Evolutionary conservation across 2,113 vertebrate genomes (phyloP).

Genomic region (Malurus cyaneus): DNA sequence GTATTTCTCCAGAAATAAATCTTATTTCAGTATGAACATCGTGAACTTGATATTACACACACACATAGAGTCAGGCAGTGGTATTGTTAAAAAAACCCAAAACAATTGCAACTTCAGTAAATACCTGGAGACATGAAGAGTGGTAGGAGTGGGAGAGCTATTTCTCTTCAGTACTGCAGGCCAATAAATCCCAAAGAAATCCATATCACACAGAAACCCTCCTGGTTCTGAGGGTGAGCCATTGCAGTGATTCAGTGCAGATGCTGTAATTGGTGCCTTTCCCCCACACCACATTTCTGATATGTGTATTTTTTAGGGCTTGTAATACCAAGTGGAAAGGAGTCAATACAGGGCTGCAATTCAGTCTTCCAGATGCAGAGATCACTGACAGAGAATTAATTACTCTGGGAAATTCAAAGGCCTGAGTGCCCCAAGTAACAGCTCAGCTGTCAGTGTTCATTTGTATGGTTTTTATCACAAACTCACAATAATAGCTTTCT

Average conservation of each 20-base stretch:
- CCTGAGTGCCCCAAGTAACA: not conserved
- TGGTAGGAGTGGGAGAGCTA: not conserved
- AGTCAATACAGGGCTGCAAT: not conserved
- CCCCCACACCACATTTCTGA: accelerated
- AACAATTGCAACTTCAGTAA: not conserved
- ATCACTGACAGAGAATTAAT: not conserved
- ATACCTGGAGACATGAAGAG: not conserved
- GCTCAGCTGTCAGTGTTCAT: not conserved
- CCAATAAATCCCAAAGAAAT: not conserved
- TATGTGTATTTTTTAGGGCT: not conserved
- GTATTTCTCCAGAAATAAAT: not conserved
- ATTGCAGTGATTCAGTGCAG: not conserved
- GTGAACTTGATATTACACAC: not conserved
- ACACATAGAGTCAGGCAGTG: not conserved
- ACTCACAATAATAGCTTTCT: not conserved
- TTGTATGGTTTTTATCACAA: not conserved
- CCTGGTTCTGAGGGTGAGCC: not conserved
- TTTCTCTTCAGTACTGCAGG: not conserved
- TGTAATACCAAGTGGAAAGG: not conserved
- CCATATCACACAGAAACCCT: not conserved
- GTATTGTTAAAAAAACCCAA: not conserved
- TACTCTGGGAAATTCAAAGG: not conserved
- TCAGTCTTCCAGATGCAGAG: not conserved
- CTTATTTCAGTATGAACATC: not conserved
- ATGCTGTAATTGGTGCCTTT: not conserved